Evolutionary conservation across 2,797 vertebrate genomes (phyloP), one percentile per base, ranked within the genome.

Genomic region (Chelon labrosus): DNA sequence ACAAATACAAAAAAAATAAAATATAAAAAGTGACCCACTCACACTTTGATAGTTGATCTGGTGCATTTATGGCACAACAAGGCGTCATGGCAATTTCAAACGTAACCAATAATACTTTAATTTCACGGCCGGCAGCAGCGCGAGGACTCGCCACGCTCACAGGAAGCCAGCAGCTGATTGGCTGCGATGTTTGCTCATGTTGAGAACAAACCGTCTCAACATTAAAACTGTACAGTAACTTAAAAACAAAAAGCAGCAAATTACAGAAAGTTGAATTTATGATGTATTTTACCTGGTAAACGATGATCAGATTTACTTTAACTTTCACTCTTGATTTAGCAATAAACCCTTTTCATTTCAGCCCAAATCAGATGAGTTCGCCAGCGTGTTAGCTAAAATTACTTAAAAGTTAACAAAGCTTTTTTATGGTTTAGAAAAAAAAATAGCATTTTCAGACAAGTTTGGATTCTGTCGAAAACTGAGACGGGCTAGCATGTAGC

Each of bases 11-110:
- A 75, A 65, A 75, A 54, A 68, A 53, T 14, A 60, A 79, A 63
- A 62, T 17, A 64, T 1, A 77, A 79, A 77, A 81, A 51, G 38
- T 3, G 74, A 83, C 67, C 67, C 73, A 72, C 60, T 74, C 59
- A 76, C 46, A 76, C 46, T 5, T 25, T 37, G 62, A 68, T 57
- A 79, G 19, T 42, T 56, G 68, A 81, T 75, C 62, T 61, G 82
- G 61, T 66, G 81, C 39, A 39, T 85, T 84, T 81, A 87, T 91
- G 92, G 89, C 89, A 93, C 87, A 64, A 80, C 27, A 35, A 65
- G 76, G 74, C 19, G 14, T 73, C 53, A 63, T 59, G 70, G 75
- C 79, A 31, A 57, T 41, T 67, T 38, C 14, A 70, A 50, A 60
- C 25, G 39, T 7, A 55, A 20, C 50, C 22, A 41, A 7, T 47